Percentiles rank a stretch among this genome's conserved stretches.
phyloP scores from a whole-genome alignment of 1,140 invertebrate genomes.

The Orussus abietinus region DNA sequence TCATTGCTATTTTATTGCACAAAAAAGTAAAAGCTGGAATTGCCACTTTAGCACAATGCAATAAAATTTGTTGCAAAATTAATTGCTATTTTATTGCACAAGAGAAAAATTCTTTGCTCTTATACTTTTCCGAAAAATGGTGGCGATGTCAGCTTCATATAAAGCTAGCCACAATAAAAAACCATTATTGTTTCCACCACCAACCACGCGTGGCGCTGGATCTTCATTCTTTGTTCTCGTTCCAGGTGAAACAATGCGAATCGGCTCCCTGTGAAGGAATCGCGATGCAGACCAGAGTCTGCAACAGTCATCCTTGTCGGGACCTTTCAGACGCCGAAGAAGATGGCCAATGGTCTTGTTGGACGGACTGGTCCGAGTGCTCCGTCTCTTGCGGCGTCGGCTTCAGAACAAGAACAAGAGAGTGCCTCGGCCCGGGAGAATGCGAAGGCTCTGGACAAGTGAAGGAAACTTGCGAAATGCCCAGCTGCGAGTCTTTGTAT shows the following conservation, averaged over 20 bases:
- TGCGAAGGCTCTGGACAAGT: constrained; percentile 46
- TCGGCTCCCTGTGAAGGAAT: constrained; percentile 58
- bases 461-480: constrained; percentile 58
- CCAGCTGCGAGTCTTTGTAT: constrained; percentile 55
- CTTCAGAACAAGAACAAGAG: constrained; percentile 56
- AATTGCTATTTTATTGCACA: too few species aligned
- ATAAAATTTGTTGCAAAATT: too few species aligned
- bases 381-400: constrained; percentile 72
- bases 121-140: too few species aligned
- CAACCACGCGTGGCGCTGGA: too few species aligned
- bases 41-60: too few species aligned
- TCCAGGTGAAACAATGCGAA: constrained; percentile 39
- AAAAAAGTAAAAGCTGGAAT: too few species aligned
- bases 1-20: too few species aligned
- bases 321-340: constrained; percentile 25
- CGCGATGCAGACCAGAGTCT: constrained; percentile 63
- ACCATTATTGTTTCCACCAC: too few species aligned
- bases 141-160: too few species aligned
- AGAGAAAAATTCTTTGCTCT: too few species aligned
- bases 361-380: constrained; percentile 78
- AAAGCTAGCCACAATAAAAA: too few species aligned
- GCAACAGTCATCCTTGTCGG: constrained; percentile 65
- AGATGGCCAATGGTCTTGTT: constrained; percentile 75
- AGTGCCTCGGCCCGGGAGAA: constrained; percentile 58
- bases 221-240: too few species aligned